Evolutionary conservation across 2,797 vertebrate species (phyloP).

Genomic region (Synanceia verrucosa): DNA sequence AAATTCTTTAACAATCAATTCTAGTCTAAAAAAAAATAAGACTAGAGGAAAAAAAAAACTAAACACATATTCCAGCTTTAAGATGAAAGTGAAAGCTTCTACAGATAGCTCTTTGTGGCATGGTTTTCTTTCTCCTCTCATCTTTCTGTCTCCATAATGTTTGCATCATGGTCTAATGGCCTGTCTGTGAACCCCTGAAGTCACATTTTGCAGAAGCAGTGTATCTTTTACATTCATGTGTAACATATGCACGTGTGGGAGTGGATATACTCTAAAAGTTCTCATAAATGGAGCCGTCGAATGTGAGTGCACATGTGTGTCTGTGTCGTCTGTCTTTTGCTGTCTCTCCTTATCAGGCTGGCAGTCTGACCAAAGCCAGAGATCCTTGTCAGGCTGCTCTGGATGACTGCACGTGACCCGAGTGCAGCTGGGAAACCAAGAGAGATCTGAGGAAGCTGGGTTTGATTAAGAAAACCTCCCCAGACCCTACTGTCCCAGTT

Average conservation of each 20-base stretch:
- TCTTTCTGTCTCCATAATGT: constrained; percentile 40
- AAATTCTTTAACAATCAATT: constrained; percentile 36
- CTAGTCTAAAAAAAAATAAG: not conserved
- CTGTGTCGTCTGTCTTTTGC: constrained; percentile 50
- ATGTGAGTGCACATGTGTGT: constrained; percentile 10
- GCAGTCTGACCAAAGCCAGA: constrained; percentile 72
- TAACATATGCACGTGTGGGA: constrained; percentile 30
- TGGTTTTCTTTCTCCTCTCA: constrained; percentile 39
- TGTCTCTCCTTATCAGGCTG: constrained; percentile 69
- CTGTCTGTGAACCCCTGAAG: constrained; percentile 55
- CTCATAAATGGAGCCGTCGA: constrained; percentile 14
- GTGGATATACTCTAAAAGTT: constrained; percentile 1
- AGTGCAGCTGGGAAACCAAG: constrained; percentile 59
- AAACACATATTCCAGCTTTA: not conserved
- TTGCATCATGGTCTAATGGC: constrained; percentile 40
- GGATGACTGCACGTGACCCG: constrained; percentile 65
- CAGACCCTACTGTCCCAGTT: constrained; percentile 60
- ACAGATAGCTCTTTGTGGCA: not conserved
- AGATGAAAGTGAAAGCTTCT: constrained; percentile 20
- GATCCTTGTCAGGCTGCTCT: constrained; percentile 63
- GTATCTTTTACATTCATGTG: constrained; percentile 21
- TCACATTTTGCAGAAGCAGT: constrained; percentile 24
- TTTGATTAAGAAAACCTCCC: constrained; percentile 75
- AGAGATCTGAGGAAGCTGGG: constrained; percentile 66
- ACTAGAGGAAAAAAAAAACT: not conserved